phyloP scores from a whole-genome alignment of 92 coral and sea anemone genomes.

The Muricea muricata region DNA sequence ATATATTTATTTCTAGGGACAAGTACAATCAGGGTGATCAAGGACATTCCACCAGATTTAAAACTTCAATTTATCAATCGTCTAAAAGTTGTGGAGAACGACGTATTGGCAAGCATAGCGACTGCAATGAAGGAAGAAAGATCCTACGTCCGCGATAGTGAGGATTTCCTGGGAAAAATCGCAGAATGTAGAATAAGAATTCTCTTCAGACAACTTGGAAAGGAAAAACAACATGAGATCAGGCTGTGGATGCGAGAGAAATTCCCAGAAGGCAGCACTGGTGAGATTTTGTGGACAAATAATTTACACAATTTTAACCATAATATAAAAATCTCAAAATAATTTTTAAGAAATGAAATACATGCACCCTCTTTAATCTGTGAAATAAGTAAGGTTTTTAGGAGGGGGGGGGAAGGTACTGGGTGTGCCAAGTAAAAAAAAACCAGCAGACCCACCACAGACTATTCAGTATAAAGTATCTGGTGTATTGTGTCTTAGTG shows the following conservation, averaged over 20 bases:
- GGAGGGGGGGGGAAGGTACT: no score
- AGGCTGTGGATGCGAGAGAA: slow-evolving; percentile 49
- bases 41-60: slow-evolving; percentile 1
- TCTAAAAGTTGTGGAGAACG: neutral
- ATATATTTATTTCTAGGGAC: no score
- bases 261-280: slow-evolving; percentile 63
- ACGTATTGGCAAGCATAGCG: neutral
- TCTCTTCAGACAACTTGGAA: slow-evolving; percentile 48
- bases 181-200: neutral
- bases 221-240: slow-evolving; percentile 3
- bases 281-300: slow-evolving; percentile 18
- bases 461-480: no score
- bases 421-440: no score
- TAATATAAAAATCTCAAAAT: neutral
- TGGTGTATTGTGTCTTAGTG: no score
- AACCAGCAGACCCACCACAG: no score
- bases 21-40: neutral
- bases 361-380: no score
- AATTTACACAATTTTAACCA: neutral
- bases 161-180: neutral
- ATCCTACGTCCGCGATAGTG: neutral
- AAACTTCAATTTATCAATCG: neutral
- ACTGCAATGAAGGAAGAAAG: neutral
- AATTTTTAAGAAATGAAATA: no score
- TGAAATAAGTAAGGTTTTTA: no score